A percentile compares a stretch with the other conserved stretches of the same genome.
Conservation (phyloP, 2,113 vertebrate species). For the Chelonoidis abingdonii region DNA sequence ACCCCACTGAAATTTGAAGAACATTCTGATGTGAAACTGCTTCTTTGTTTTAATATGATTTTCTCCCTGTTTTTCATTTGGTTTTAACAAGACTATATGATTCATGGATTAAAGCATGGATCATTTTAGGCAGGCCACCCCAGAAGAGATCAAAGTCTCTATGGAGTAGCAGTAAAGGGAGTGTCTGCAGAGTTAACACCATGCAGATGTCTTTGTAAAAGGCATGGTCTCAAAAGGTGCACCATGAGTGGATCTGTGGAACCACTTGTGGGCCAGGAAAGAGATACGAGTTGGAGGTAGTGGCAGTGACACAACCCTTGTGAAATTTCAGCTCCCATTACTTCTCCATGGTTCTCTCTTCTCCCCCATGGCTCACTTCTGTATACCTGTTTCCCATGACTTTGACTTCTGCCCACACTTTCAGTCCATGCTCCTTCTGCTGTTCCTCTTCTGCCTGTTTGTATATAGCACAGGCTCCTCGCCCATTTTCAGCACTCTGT, state of each 20-base stretch:
- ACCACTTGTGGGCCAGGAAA: neutral
- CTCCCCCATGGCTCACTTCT: too few relatives aligned
- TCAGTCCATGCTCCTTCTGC: too few relatives aligned
- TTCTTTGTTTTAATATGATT: neutral
- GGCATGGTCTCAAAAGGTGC: neutral
- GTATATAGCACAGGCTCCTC: neutral
- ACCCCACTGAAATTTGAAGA: neutral
- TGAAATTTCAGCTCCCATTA: neutral
- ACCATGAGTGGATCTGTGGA: rapidly evolving
- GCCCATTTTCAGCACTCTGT: neutral
- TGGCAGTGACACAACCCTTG: neutral
- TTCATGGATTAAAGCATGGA: rapidly evolving
- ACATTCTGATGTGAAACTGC: rapidly evolving
- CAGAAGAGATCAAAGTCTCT: neutral
- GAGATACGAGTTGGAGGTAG: neutral
- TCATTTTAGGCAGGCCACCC: neutral
- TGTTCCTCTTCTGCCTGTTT: neutral
- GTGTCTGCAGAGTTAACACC: neutral
- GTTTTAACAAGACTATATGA: neutral
- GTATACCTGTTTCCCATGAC: neutral
- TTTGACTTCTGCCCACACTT: neutral
- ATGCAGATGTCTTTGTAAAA: neutral
- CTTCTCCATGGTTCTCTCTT: neutral
- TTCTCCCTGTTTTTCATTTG: neutral
- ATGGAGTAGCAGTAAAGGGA: rapidly evolving